Base-by-base conservation (phyloP, 92 coral and sea anemone genomes). In the Galaxea fascicularis region DNA sequence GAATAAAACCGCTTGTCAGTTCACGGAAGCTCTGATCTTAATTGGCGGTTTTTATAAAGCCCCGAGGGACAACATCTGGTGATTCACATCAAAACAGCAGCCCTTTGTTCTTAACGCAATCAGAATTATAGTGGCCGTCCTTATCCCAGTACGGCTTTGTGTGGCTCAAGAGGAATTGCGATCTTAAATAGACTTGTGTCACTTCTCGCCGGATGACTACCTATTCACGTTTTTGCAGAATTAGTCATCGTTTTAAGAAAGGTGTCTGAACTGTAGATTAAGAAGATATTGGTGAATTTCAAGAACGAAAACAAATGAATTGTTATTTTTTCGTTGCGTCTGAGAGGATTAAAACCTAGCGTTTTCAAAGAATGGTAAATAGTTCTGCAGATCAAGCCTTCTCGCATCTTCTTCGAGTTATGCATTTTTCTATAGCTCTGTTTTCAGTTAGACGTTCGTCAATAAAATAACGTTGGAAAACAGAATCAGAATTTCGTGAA, bases 1-100 rank as follows among this genome's bases (percentile, higher is more conserved):
- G 41, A 80, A 70, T 67, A 80, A 67, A n/a, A 21, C 53, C 21
- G 16, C 85, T 67, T 54, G 66, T 68, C 75, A 47, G 15, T 57
- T 71, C 53, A 65, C n/a, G 70, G 71, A 70, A 70, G 44, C 41
- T 25, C 20, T 71, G 41, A 70, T 62, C 18, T 52, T 71, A 70
- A 82, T 82, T 82, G 45, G 86, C 60, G 78, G 77, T 17, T n/a
- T 81, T 17, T 54, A 22, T 53, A 47, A 27, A 22, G 54, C 18
- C 18, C 69, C 53, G 77, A 56, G 76, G 10, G 12, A 41, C 41
- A 22, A 47, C 58, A 70, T 71, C 56, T 71, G 70, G 78, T 46
- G 68, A 41, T 82, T 82, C 77, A 70, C 70, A 82, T 71, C 57
- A 30, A 35, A 56, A 27, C 39, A 24, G 20, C 21, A 16, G 29